phyloP scores from a whole-genome alignment of 1,140 invertebrate genomes.

The Aleiodes sp. region DNA sequence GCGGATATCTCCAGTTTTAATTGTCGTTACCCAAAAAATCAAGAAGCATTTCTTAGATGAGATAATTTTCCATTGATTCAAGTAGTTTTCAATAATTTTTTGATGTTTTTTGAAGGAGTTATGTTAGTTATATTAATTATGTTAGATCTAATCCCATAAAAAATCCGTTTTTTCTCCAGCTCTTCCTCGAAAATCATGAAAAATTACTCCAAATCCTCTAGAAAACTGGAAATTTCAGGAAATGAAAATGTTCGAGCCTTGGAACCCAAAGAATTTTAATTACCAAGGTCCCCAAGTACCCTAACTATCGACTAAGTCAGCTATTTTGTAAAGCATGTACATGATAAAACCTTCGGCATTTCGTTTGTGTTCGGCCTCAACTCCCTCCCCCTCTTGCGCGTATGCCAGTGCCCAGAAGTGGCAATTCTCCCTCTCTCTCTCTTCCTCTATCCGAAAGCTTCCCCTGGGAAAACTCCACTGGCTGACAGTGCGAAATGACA shows the following conservation, averaged over 20 bases:
- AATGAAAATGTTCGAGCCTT: too few species aligned
- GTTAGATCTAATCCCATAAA: too few species aligned
- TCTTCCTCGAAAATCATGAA: too few species aligned
- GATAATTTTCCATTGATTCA: too few species aligned
- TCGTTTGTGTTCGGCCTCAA: neutral
- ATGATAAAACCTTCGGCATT: conserved; percentile 1
- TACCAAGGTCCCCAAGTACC: neutral
- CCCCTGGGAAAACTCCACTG: conserved; percentile 19
- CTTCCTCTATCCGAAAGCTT: neutral
- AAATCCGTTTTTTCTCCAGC: too few species aligned
- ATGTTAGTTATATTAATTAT: too few species aligned
- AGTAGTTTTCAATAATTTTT: too few species aligned
- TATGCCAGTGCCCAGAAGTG: neutral
- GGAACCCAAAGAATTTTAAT: neutral
- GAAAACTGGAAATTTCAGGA: neutral
- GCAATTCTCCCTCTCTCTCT: conserved; percentile 1
- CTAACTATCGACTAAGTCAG: neutral
- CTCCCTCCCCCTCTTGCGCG: neutral
- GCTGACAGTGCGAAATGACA: conserved; percentile 30
- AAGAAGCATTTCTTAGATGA: too few species aligned
- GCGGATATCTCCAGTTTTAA: too few species aligned
- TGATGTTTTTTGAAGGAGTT: too few species aligned
- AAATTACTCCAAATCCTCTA: too few species aligned
- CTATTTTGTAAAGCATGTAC: neutral
- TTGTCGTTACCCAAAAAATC: too few species aligned